phyloP scores from a whole-genome alignment of 2,113 vertebrate genomes.

The Pterocles burchelli region DNA sequence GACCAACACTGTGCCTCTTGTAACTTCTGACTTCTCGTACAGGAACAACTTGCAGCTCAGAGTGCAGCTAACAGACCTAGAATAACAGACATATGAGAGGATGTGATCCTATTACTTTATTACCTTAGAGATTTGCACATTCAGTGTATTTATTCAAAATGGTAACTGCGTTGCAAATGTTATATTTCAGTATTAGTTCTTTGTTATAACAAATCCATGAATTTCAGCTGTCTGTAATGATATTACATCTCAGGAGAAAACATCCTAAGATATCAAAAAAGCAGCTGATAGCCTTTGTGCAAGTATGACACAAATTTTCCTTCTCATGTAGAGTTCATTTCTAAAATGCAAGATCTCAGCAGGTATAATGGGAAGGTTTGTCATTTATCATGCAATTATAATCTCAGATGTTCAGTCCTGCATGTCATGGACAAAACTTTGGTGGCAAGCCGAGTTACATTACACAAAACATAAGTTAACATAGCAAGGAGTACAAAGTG shows the following conservation, averaged over 20 bases:
- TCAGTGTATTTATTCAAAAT: neutral
- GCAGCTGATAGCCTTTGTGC: neutral
- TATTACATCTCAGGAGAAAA: neutral
- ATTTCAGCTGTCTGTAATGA: neutral
- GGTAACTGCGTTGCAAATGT: neutral
- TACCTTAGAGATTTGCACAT: neutral
- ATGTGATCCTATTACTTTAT: neutral
- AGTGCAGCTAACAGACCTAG: neutral
- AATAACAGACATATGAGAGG: neutral
- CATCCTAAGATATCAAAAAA: neutral
- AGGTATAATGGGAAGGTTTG: neutral
- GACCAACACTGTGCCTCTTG: neutral
- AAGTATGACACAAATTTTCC: neutral
- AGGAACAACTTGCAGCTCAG: neutral
- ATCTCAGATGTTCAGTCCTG: neutral
- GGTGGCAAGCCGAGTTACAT: neutral
- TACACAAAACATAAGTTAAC: neutral
- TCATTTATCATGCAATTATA: conserved; percentile 11
- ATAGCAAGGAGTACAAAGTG: neutral
- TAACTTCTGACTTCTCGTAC: neutral
- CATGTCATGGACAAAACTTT: neutral
- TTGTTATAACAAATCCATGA: conserved; percentile 6
- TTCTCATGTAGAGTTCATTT: neutral
- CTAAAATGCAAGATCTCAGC: neutral
- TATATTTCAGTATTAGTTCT: neutral